phyloP scores from a whole-genome alignment of 1,140 invertebrate species.

The Neotoxoptera formosana region DNA sequence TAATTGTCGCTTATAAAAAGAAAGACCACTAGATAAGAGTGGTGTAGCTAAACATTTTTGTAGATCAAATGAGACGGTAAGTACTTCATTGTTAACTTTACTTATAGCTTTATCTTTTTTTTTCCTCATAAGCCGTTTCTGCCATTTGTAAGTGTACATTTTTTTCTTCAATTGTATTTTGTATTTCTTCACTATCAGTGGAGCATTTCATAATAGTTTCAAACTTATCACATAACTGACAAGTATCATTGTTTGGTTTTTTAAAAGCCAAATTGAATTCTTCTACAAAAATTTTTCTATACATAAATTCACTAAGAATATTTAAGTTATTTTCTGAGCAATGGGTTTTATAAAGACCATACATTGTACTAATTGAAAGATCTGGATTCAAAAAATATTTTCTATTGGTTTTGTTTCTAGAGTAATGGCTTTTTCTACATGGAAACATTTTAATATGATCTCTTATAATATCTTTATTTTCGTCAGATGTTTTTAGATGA shows the following conservation, averaged over 20 bases:
- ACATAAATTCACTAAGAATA: constrained; percentile 37
- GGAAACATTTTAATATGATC: constrained; percentile 43
- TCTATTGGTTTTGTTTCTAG: constrained; percentile 28
- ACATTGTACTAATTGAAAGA: constrained; percentile 7
- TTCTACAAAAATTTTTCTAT: constrained; percentile 46
- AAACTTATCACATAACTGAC: constrained; percentile 3
- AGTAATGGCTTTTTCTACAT: constrained; percentile 47
- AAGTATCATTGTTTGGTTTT: constrained; percentile 47
- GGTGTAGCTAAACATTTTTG: too few species aligned
- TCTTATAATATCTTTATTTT: constrained; percentile 20
- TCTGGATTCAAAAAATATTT: constrained; percentile 50
- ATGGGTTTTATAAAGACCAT: constrained; percentile 39
- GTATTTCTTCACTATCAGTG: too few species aligned
- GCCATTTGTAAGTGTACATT: too few species aligned
- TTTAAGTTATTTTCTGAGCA: neutral
- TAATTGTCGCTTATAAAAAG: too few species aligned
- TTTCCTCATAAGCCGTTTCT: too few species aligned
- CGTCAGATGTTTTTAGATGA: constrained; percentile 32
- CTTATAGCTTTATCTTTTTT: too few species aligned
- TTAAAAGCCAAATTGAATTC: constrained; percentile 52
- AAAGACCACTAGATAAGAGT: too few species aligned
- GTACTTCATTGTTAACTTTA: too few species aligned
- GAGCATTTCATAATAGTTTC: neutral
- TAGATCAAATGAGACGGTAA: too few species aligned
- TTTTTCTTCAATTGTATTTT: too few species aligned